phyloP scores from a whole-genome alignment of 2,113 vertebrate genomes.

The Boleophthalmus pectinirostris region DNA sequence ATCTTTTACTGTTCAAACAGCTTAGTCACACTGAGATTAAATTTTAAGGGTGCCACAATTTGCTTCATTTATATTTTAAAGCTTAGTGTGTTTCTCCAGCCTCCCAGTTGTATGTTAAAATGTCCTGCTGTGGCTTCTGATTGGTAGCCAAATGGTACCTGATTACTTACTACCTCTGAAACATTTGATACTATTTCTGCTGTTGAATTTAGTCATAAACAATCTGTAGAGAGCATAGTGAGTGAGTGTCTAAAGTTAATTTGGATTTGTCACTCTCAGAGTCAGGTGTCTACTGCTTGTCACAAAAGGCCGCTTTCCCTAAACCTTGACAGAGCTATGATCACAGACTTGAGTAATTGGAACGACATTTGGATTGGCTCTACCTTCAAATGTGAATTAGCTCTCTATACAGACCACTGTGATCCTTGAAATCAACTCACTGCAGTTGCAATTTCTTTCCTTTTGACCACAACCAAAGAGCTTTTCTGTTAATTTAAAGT shows the following conservation, averaged over 20 bases:
- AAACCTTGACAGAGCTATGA: conserved; percentile 30
- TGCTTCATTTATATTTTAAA: too few relatives aligned
- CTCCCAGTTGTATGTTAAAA: too few relatives aligned
- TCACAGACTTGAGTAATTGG: conserved; percentile 41
- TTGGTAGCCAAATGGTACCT: too few relatives aligned
- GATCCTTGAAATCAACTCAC: not conserved
- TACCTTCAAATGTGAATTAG: conserved; percentile 15
- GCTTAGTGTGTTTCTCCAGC: too few relatives aligned
- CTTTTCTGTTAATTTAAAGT: not conserved
- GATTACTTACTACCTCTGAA: not conserved
- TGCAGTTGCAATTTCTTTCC: not conserved
- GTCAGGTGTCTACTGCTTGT: conserved; percentile 15
- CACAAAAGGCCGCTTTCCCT: conserved; percentile 5
- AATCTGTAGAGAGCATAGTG: not conserved
- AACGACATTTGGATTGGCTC: conserved; percentile 12
- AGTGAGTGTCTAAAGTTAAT: conserved; percentile 24
- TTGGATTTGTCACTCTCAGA: conserved; percentile 29
- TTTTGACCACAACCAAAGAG: not conserved
- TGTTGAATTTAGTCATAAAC: not conserved
- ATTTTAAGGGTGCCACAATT: not conserved
- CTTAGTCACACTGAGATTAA: not conserved
- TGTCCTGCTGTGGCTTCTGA: too few relatives aligned
- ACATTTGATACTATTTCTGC: not conserved
- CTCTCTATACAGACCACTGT: conserved; percentile 3
- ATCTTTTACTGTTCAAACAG: not conserved